phyloP scores from a whole-genome alignment of 1,140 invertebrate genomes.

The Leptinotarsa lineolata region DNA sequence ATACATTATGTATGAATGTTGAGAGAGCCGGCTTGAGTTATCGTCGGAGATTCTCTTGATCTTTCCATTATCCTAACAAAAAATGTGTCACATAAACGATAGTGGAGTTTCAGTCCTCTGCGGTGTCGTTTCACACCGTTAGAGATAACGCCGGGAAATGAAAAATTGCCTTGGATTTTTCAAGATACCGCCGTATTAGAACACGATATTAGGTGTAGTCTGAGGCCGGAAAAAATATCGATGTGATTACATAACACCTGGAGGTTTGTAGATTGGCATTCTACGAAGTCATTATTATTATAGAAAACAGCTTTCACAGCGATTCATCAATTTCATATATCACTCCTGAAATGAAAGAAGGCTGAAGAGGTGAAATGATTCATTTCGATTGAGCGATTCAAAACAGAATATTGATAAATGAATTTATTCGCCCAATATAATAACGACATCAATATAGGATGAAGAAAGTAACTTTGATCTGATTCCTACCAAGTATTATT shows the following conservation, averaged over 20 bases:
- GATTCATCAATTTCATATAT: too few relatives aligned
- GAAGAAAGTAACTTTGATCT: too few relatives aligned
- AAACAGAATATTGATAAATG: too few relatives aligned
- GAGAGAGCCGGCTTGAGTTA: background rate
- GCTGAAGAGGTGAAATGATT: too few relatives aligned
- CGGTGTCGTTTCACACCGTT: slow-evolving; percentile 12
- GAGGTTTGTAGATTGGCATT: background rate
- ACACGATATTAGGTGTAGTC: background rate
- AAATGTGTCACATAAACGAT: slow-evolving; percentile 22
- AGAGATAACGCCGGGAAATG: slow-evolving; percentile 6
- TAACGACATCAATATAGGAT: too few relatives aligned
- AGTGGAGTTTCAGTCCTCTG: background rate
- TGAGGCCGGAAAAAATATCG: background rate
- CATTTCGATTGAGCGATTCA: too few relatives aligned
- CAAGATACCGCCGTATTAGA: background rate
- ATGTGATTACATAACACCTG: background rate
- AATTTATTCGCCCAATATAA: too few relatives aligned
- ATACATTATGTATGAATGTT: slow-evolving; percentile 5
- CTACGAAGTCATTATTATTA: too few relatives aligned
- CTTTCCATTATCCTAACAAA: slow-evolving; percentile 16
- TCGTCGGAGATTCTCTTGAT: slow-evolving; percentile 7
- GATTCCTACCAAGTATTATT: too few relatives aligned
- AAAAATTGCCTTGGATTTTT: slow-evolving; percentile 15
- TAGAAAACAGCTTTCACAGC: too few relatives aligned
- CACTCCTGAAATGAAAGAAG: too few relatives aligned